phyloP scores from a whole-genome alignment of 2,797 vertebrate species.

The Allobates femoralis region DNA sequence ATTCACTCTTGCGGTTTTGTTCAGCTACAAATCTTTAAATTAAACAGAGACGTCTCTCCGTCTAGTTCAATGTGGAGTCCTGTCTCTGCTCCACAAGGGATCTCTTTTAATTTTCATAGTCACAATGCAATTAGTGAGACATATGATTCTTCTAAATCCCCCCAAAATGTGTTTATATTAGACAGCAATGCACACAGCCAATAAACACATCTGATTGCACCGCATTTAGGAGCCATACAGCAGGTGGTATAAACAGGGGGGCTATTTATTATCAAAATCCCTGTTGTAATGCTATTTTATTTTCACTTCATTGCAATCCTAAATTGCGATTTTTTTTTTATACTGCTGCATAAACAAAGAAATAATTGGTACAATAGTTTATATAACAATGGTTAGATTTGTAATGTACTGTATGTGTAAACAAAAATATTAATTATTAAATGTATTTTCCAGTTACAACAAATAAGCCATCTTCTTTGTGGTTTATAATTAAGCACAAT shows the following conservation, averaged over 20 bases:
- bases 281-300: conserved; percentile 15
- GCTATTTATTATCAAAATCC: conserved; percentile 5
- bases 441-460: conserved; percentile 26
- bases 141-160: conserved; percentile 30
- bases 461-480: conserved; percentile 46
- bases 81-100: background rate
- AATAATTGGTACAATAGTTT: conserved; percentile 45
- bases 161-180: conserved; percentile 19
- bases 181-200: conserved; percentile 8
- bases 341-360: conserved; percentile 37
- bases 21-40: background rate
- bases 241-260: conserved; percentile 14
- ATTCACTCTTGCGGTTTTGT: background rate
- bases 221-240: conserved; percentile 19
- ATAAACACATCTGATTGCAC: conserved; percentile 18
- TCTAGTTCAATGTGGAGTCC: background rate
- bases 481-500: conserved; percentile 39
- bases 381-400: conserved; percentile 9
- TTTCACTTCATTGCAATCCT: conserved; percentile 12
- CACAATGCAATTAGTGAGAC: conserved; percentile 27
- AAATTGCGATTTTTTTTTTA: conserved; percentile 17
- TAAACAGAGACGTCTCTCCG: background rate
- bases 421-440: conserved; percentile 41
- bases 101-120: conserved; percentile 33
- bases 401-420: conserved; percentile 30